A percentile compares a stretch with the other conserved stretches of the same genome.
Evolutionary conservation across 1,140 invertebrate species (phyloP).

Genomic region (Brachionus manjavacas): DNA sequence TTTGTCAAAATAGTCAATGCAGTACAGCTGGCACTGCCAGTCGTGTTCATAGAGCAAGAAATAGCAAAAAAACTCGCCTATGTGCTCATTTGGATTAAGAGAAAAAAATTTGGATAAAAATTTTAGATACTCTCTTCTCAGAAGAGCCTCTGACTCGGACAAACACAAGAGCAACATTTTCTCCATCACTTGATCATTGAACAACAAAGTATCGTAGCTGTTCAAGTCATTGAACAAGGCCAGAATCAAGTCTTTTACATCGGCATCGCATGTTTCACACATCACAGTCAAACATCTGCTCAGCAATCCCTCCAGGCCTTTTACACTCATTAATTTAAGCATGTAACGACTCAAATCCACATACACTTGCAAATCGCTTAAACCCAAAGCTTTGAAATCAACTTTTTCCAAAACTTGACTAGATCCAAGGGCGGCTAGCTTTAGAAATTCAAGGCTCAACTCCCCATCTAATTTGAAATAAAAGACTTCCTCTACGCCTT

Average conservation of each 20-base stretch:
- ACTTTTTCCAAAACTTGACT: background rate
- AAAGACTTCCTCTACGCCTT: background rate
- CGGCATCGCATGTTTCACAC: background rate
- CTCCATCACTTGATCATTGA: background rate
- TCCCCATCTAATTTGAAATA: background rate
- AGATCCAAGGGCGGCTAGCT: background rate
- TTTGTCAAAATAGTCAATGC: background rate
- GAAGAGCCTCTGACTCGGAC: slow-evolving; percentile 9
- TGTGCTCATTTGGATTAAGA: background rate
- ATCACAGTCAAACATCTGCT: background rate
- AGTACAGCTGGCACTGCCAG: slow-evolving; percentile 30
- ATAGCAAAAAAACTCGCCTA: slow-evolving; percentile 18
- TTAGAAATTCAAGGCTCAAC: background rate
- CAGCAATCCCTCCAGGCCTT: background rate
- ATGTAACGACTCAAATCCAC: background rate
- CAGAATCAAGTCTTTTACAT: background rate
- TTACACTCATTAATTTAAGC: background rate
- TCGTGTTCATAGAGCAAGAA: slow-evolving; percentile 13
- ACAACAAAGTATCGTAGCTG: background rate
- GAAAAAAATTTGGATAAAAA: slow-evolving; percentile 7
- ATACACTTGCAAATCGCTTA: background rate
- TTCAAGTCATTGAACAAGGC: background rate
- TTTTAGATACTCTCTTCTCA: slow-evolving; percentile 30
- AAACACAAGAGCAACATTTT: background rate
- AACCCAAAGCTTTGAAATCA: background rate